Evolutionary conservation across 1,140 invertebrate species (phyloP).

Genomic region (Venustaconcha ellipsiformis): DNA sequence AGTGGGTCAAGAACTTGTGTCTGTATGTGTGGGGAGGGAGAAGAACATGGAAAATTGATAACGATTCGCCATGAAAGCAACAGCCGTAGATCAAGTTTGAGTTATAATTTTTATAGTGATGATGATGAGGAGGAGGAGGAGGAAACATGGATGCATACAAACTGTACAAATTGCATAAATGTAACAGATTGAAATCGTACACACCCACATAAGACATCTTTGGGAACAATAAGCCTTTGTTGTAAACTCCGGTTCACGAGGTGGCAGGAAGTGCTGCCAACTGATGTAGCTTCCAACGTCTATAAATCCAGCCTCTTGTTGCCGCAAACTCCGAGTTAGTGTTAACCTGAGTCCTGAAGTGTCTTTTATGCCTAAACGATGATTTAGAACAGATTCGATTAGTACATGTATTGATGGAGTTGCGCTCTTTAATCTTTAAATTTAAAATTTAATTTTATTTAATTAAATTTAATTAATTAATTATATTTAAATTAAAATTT

Average conservation of each 20-base stretch:
- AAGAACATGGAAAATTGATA: neutral
- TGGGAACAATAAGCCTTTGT: slow-evolving; percentile 25
- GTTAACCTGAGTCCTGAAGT: slow-evolving; percentile 35
- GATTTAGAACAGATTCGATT: neutral
- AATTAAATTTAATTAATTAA: neutral
- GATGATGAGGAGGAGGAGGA: too few species aligned
- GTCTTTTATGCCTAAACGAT: slow-evolving; percentile 27
- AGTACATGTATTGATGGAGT: neutral
- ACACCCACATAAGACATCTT: slow-evolving; percentile 27
- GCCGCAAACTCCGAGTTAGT: slow-evolving; percentile 20
- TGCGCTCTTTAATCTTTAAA: neutral
- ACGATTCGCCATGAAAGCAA: neutral
- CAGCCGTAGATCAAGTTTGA: too few species aligned
- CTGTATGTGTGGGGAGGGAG: neutral
- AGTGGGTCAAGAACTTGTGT: neutral
- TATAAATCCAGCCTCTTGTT: slow-evolving; percentile 30
- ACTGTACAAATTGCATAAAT: neutral
- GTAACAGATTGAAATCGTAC: neutral
- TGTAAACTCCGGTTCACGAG: slow-evolving; percentile 18
- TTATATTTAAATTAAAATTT: neutral
- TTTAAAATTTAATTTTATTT: neutral
- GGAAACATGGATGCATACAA: neutral
- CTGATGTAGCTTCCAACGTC: slow-evolving; percentile 15
- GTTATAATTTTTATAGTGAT: too few species aligned
- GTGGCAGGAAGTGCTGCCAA: slow-evolving; percentile 29